Base-by-base conservation (phyloP, 2,113 vertebrate genomes). In the Brachirus orientalis region DNA sequence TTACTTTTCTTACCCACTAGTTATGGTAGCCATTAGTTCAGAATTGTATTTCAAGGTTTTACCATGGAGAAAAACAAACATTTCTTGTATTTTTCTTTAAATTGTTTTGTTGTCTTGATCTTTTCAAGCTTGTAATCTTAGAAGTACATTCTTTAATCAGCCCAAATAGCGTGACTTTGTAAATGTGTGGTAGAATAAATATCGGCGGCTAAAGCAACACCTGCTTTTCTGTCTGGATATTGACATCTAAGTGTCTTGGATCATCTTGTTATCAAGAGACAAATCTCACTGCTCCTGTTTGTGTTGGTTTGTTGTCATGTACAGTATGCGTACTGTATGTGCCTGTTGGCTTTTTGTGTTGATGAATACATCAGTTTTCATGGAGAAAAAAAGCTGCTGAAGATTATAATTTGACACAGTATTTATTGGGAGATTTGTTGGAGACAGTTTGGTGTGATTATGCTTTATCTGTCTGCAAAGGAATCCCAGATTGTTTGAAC, bases 11-110 rank as follows among this genome's bases (percentile, higher is more conserved):
- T 19, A 17, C 44, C 60, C 5, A 6, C 8, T 48, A 19, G 51
- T 77, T 62, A 67, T 58, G 54, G 66, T 48, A 9, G 10, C 40
- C 55, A 33, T 19, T 55, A 13, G 40, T 66, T 48, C 6, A 47
- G 12, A 19, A 36, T 28, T 53, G 60, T 16, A 17, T 56, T 35
- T 62, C 6, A 17, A 0, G 35, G 1, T 6, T 8, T 46, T 6
- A 28, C 22, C 9, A n/a, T 47, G 22, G 40, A 12, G 16, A 38
- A 18, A 54, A 64, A 2, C 7, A 6, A 11, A 6, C 9, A 8
- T 53, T 28, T 9, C 0, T 36, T 6, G 1, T 64, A 16, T 35
- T 28, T 4, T 28, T n/a, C n/a, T 28, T 28, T 28, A 28, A 28
- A 28, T 28, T 28, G 28, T 28, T 3, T 28, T 28, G 28, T 28